Conservation (phyloP, 2,113 vertebrate genomes). For the Pipra filicauda region DNA sequence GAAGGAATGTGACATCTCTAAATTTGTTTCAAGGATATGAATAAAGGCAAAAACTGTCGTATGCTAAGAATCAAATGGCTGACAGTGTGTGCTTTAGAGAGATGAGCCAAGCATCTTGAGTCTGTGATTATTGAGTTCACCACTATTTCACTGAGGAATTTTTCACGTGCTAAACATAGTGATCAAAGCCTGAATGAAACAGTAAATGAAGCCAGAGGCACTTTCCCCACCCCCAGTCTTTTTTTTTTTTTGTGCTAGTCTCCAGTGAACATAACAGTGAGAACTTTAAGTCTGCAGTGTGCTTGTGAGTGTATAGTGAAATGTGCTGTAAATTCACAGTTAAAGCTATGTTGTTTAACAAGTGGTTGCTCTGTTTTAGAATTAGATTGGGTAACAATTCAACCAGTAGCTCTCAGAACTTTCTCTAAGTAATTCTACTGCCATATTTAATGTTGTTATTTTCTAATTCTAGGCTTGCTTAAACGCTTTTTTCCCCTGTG, state of each 20-base stretch:
- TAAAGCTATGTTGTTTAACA: background rate
- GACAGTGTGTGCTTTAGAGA: background rate
- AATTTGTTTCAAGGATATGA: slow-evolving; percentile 66
- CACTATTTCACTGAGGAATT: slow-evolving; percentile 46
- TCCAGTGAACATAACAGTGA: background rate
- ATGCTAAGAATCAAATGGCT: slow-evolving; percentile 9
- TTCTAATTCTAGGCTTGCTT: background rate
- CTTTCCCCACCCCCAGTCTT: background rate
- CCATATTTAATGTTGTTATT: background rate
- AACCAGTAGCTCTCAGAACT: background rate
- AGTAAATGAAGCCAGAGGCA: slow-evolving; percentile 10
- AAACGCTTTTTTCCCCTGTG: background rate
- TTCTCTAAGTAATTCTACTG: background rate
- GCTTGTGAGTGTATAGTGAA: background rate
- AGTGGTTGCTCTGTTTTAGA: background rate
- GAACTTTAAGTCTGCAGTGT: background rate
- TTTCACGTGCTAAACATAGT: slow-evolving; percentile 41
- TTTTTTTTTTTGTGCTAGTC: background rate
- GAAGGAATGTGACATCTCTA: slow-evolving; percentile 65
- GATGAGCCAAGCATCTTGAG: slow-evolving; percentile 29
- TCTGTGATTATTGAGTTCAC: slow-evolving; percentile 45
- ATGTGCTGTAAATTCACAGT: background rate
- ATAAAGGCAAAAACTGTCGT: slow-evolving; percentile 38
- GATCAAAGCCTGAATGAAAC: slow-evolving; percentile 52
- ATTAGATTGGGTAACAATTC: background rate